Evolutionary conservation across 2,888 invertebrate genomes (phyloP).

Genomic region (Schizaphis graminum): DNA sequence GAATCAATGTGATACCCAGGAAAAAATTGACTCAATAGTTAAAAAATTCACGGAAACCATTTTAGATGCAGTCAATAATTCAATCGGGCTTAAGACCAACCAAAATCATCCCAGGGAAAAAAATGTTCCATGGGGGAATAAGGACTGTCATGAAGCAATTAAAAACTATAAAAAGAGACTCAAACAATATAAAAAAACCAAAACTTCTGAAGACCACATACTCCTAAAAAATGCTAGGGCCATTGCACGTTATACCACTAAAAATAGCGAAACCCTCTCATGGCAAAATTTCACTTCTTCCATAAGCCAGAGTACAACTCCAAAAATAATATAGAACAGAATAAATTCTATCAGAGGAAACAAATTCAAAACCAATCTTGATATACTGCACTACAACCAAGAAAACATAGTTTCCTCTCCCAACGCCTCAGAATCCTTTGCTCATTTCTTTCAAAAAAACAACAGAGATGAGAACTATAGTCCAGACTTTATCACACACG

Average conservation of each 20-base stretch:
- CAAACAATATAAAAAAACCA: not conserved
- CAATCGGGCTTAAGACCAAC: not conserved
- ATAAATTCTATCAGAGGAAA: not conserved
- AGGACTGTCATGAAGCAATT: not conserved
- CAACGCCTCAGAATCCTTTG: too few species aligned
- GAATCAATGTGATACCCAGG: not conserved
- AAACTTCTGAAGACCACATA: not conserved
- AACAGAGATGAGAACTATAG: too few species aligned
- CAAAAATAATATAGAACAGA: not conserved
- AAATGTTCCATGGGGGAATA: not conserved
- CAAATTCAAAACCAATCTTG: not conserved
- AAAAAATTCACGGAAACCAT: not conserved
- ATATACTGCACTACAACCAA: not conserved
- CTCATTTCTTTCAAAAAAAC: too few species aligned
- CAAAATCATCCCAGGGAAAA: not conserved
- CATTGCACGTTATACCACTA: not conserved
- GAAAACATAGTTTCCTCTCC: too few species aligned
- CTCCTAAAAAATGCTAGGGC: not conserved
- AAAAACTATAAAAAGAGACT: slow-evolving; percentile 1
- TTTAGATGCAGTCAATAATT: not conserved
- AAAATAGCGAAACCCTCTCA: not conserved
- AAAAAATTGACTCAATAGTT: not conserved
- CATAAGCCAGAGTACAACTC: not conserved
- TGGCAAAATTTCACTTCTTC: not conserved
- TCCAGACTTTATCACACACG: too few species aligned